phyloP scores from a whole-genome alignment of 2,797 vertebrate genomes.

The Amblyopsis hoosieri region DNA sequence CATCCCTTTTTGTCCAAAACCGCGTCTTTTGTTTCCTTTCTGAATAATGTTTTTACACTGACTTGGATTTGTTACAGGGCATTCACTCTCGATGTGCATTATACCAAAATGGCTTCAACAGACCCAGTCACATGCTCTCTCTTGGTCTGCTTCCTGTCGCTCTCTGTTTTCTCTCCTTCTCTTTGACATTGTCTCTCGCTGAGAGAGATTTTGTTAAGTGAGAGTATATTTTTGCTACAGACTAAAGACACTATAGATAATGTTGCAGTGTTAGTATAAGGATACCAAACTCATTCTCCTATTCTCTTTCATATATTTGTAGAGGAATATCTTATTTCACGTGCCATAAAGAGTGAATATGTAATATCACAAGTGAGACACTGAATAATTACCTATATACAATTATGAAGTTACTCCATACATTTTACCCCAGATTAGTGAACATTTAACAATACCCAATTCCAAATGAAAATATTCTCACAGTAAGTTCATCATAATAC shows the following conservation, averaged over 20 bases:
- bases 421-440: too few relatives aligned
- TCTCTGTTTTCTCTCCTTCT: conserved; percentile 22
- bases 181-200: conserved; percentile 26
- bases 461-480: conserved; percentile 21
- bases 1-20: conserved; percentile 54
- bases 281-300: conserved; percentile 32
- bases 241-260: conserved; percentile 48
- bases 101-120: conserved; percentile 78
- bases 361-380: conserved; percentile 2
- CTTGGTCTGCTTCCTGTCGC: conserved; percentile 25
- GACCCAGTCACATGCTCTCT: conserved; percentile 66
- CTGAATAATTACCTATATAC: too few relatives aligned
- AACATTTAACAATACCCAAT: too few relatives aligned
- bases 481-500: background rate
- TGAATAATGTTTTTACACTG: conserved; percentile 71
- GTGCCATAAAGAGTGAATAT: conserved; percentile 5
- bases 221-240: conserved; percentile 37
- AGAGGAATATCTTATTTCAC: conserved; percentile 20
- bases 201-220: background rate
- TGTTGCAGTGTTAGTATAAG: conserved; percentile 49
- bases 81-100: conserved; percentile 71
- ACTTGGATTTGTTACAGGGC: conserved; percentile 65
- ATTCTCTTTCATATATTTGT: background rate
- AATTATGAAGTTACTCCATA: too few relatives aligned
- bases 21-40: conserved; percentile 76